Percentiles rank a stretch among this genome's conserved stretches.
phyloP scores from a whole-genome alignment of 2,888 invertebrate genomes.

The Drosophila greeni region DNA sequence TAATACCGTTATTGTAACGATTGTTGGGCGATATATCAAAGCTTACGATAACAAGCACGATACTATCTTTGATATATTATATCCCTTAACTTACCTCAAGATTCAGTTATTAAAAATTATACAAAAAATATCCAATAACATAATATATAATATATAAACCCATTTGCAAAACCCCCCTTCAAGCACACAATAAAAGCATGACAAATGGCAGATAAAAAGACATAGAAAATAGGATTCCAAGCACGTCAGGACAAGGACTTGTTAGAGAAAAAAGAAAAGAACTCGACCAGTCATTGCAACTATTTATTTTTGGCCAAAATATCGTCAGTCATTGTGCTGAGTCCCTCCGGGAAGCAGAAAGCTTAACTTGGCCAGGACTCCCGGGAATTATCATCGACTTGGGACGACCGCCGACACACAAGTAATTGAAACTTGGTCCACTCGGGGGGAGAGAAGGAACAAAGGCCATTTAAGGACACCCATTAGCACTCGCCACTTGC shows the following conservation, averaged over 20 bases:
- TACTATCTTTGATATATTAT: no score
- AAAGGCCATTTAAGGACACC: conserved; percentile 32
- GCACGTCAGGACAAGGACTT: neutral
- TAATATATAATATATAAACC: neutral
- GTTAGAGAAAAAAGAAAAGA: neutral
- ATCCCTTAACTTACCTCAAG: no score
- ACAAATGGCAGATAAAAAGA: neutral
- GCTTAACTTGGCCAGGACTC: conserved; percentile 10
- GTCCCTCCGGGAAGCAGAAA: conserved; percentile 2
- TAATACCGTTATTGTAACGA: no score
- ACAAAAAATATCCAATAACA: neutral
- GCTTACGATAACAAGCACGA: no score
- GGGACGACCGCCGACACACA: conserved; percentile 12
- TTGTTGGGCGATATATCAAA: no score
- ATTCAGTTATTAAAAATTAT: no score
- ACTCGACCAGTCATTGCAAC: conserved; percentile 14
- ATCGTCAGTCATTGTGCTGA: neutral
- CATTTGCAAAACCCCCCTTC: neutral
- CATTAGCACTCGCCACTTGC: conserved; percentile 25
- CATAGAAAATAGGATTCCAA: neutral
- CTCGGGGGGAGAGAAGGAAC: neutral
- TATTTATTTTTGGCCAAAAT: conserved; percentile 18
- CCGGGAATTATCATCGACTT: conserved; percentile 31
- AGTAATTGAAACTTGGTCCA: conserved; percentile 36
- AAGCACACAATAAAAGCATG: neutral